A percentile compares a stretch with the other conserved stretches of the same genome.
Evolutionary conservation across 2,113 vertebrate genomes (phyloP).

Genomic region (Setophaga kirtlandii): DNA sequence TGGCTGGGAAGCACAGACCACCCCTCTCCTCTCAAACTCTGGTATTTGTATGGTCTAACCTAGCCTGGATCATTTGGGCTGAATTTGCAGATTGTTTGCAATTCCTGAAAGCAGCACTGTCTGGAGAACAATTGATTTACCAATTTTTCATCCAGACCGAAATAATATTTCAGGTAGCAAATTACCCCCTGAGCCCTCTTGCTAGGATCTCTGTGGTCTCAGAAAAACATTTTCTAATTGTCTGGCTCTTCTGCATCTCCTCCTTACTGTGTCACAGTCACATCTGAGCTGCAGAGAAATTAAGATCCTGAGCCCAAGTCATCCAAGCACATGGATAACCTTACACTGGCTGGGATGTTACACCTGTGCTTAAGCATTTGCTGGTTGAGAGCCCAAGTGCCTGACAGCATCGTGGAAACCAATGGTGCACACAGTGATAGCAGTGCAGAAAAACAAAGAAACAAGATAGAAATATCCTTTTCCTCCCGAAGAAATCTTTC

Average conservation of each 20-base stretch:
- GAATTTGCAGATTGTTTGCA: background rate
- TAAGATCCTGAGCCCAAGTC: constrained; percentile 27
- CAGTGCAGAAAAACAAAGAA: background rate
- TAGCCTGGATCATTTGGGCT: background rate
- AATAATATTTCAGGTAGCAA: background rate
- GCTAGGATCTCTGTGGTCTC: background rate
- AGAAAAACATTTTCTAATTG: constrained; percentile 3
- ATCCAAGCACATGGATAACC: constrained; percentile 50
- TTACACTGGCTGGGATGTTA: background rate
- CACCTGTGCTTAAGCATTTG: constrained; percentile 49
- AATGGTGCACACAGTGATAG: background rate
- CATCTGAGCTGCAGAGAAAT: background rate
- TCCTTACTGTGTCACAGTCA: background rate
- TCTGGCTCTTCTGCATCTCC: background rate
- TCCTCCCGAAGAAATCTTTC: constrained; percentile 1
- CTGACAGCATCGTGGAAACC: constrained; percentile 22
- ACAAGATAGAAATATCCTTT: background rate
- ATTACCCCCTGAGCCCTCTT: background rate
- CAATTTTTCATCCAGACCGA: accelerated
- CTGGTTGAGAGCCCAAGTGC: constrained; percentile 29
- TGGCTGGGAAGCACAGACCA: background rate
- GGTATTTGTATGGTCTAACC: background rate
- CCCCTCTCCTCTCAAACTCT: background rate
- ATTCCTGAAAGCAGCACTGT: background rate
- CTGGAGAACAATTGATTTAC: background rate